Conservation (phyloP, 2,113 vertebrate genomes). For the Dipodomys spectabilis region DNA sequence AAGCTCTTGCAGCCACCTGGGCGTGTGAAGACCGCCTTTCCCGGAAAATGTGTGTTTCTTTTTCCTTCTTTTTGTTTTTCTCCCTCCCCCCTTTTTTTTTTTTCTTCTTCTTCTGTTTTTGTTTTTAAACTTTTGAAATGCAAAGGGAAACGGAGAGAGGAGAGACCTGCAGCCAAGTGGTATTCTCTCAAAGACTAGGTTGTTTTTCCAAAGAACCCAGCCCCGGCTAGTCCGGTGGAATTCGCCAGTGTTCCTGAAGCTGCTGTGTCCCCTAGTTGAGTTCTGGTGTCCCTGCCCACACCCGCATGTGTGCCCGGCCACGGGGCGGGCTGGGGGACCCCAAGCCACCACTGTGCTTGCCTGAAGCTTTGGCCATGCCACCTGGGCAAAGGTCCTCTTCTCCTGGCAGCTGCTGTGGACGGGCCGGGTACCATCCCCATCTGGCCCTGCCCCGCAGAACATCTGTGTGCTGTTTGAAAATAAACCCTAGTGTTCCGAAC, state of each 20-base stretch:
- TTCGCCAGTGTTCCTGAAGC: constrained; percentile 77
- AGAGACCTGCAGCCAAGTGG: constrained; percentile 76
- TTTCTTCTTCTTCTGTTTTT: constrained; percentile 45
- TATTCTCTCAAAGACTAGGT: constrained; percentile 75
- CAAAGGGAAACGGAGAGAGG: constrained; percentile 77
- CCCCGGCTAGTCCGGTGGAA: constrained; percentile 72
- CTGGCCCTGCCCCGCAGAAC: constrained; percentile 77
- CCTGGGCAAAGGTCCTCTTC: constrained; percentile 34
- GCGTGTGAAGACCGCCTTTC: constrained; percentile 70
- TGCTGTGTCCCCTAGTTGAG: constrained; percentile 75
- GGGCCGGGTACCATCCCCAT: constrained; percentile 38
- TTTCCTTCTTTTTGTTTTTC: constrained; percentile 63
- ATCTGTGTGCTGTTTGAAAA: constrained; percentile 86
- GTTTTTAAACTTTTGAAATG: constrained; percentile 78
- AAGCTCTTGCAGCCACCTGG: constrained; percentile 61
- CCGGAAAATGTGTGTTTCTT: constrained; percentile 74
- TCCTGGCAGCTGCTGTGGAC: constrained; percentile 62
- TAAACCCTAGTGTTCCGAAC: constrained; percentile 85
- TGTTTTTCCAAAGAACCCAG: constrained; percentile 81
- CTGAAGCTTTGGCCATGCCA: constrained; percentile 45
- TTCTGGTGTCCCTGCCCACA: background rate
- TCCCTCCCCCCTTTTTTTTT: constrained; percentile 25
- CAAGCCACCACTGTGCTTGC: constrained; percentile 49
- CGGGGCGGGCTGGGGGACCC: constrained; percentile 45
- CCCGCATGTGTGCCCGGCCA: constrained; percentile 21